A percentile compares a stretch with the other conserved stretches of the same genome.
Conservation (phyloP, 2,888 invertebrate genomes). For the Leucozona laternaria region DNA sequence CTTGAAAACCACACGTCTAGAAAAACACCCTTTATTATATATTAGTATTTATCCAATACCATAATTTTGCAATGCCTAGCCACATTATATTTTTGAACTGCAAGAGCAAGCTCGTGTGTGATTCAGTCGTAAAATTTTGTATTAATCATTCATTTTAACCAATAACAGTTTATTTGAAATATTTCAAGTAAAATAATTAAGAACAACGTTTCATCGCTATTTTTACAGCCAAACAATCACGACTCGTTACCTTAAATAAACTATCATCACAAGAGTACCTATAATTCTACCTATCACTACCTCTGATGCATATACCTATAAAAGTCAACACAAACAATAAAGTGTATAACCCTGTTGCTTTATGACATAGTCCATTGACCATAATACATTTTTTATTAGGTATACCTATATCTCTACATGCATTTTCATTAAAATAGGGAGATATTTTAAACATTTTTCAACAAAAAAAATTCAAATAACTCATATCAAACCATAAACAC, state of each 20-base stretch:
- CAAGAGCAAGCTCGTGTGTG: too few relatives aligned
- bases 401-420: neutral
- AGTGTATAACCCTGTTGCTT: constrained; percentile 44
- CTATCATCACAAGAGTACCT: neutral
- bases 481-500: constrained; percentile 56
- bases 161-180: too few relatives aligned
- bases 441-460: neutral
- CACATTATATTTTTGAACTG: too few relatives aligned
- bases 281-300: too few relatives aligned
- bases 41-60: too few relatives aligned
- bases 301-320: neutral
- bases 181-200: too few relatives aligned
- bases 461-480: constrained; percentile 29
- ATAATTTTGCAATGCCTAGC: too few relatives aligned
- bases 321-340: constrained; percentile 4
- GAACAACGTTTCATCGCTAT: neutral
- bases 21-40: too few relatives aligned
- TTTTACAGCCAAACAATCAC: neutral
- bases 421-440: constrained; percentile 7
- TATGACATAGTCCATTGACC: constrained; percentile 32
- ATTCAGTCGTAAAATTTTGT: too few relatives aligned
- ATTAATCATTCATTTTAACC: too few relatives aligned
- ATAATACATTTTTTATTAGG: constrained; percentile 22
- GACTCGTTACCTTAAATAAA: neutral
- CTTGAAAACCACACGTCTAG: too few relatives aligned